Conservation (phyloP, 2,888 invertebrate species). For the Drosophila lutescens region DNA sequence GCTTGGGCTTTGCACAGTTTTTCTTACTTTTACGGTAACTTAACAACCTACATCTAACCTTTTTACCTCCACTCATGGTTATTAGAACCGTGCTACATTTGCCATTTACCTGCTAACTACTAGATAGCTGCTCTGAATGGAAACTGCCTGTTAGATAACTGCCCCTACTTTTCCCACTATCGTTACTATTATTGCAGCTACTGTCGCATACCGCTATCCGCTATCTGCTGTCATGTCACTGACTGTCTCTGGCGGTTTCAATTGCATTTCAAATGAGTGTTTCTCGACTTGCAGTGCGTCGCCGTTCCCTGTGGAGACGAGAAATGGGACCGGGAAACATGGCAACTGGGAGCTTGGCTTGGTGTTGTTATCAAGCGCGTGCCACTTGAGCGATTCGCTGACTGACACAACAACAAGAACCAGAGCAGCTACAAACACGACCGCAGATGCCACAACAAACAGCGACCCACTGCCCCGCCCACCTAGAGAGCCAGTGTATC, state of each 20-base stretch:
- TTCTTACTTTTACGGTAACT: not conserved
- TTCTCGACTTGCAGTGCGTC: not conserved
- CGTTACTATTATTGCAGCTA: conserved; percentile 18
- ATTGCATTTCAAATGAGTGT: conserved; percentile 70
- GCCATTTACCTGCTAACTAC: conserved; percentile 16
- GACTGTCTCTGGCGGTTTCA: conserved; percentile 51
- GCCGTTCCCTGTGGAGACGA: conserved; percentile 1
- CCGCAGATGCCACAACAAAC: conserved; percentile 16
- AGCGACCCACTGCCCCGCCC: conserved; percentile 28
- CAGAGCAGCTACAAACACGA: conserved; percentile 1
- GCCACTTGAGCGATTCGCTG: conserved; percentile 64
- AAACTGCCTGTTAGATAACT: conserved; percentile 3
- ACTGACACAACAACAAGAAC: conserved; percentile 43
- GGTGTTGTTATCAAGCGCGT: conserved; percentile 67
- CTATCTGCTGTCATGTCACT: conserved; percentile 24
- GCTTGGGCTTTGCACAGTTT: not conserved
- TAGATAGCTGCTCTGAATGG: conserved; percentile 1
- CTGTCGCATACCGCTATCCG: conserved; percentile 18
- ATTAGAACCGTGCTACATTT: conserved; percentile 11
- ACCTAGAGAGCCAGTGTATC: conserved; percentile 16
- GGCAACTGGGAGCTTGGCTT: not conserved
- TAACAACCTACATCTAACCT: not conserved
- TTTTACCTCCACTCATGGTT: conserved; percentile 1
- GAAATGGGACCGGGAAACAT: conserved; percentile 15
- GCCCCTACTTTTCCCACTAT: conserved; percentile 11